Percentiles rank a stretch among this genome's conserved stretches.
Evolutionary conservation across 2,888 invertebrate species (phyloP).

Genomic region (Exephanes ischioxanthus): DNA sequence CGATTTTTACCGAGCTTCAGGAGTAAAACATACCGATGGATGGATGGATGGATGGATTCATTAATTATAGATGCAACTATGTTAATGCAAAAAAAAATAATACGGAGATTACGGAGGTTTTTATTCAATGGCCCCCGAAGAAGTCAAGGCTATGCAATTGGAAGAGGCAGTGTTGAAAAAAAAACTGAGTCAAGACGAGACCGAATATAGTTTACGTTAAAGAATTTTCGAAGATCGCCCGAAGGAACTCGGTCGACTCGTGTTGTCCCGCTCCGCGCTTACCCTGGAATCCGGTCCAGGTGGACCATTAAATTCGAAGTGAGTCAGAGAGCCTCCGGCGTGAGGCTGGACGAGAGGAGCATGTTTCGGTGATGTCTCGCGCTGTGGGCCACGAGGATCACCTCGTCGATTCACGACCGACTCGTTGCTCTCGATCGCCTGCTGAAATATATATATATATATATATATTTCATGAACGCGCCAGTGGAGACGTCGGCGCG

Average conservation of each 20-base stretch:
- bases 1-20: no score
- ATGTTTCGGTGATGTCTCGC: slow-evolving; percentile 41
- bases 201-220: slow-evolving; percentile 15
- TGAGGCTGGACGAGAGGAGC: not conserved
- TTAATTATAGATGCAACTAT: not conserved
- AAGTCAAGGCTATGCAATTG: not conserved
- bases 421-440: not conserved
- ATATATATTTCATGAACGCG: slow-evolving; percentile 70
- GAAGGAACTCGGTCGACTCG: slow-evolving; percentile 37
- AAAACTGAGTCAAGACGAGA: slow-evolving; percentile 9
- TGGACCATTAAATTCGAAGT: slow-evolving; percentile 64
- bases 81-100: not conserved
- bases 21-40: not conserved
- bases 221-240: slow-evolving; percentile 20
- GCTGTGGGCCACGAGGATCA: slow-evolving; percentile 69
- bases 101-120: not conserved
- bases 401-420: slow-evolving; percentile 5
- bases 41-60: not conserved
- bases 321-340: slow-evolving; percentile 31
- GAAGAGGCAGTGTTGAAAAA: not conserved
- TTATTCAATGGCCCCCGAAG: not conserved
- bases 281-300: slow-evolving; percentile 58
- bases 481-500: slow-evolving; percentile 12
- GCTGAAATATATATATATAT: not conserved
- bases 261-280: slow-evolving; percentile 1